Evolutionary conservation across 2,888 invertebrate species (phyloP), one percentile per base, ranked within the genome.

Genomic region (Idaea biselata): DNA sequence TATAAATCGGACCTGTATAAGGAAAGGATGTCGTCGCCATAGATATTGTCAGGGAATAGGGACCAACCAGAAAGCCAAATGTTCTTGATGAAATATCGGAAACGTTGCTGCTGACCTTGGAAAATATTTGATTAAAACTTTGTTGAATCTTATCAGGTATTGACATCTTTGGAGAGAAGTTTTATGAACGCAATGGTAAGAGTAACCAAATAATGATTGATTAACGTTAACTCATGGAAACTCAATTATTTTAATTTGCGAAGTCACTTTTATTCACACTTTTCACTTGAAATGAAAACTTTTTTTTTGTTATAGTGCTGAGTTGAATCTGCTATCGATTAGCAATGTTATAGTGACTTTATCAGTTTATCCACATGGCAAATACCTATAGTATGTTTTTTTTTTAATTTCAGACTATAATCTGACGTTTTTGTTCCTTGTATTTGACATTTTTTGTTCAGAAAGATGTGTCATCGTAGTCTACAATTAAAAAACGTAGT

Each of bases 31-130:
- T 78, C 73, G 72, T 75, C 71, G 66, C 70, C 75, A 69, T 73
- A 76, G 76, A 80, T 82, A 84, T 83, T 83, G 81, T 78, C 76
- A 66, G 71, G 70, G 78, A 80, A 78, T 73, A 72, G 72, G 75
- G 75, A 71, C 71, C 72, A 71, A 71, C 71, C 74, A 78, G 64
- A 71, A 73, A 82, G 74, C 73, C 77, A 76, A 81, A 79, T 77
- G 74, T 78, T 73, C 74, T 79, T 78, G 76, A 73, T 78, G 73
- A 76, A 80, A 78, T 73, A 74, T 75, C 74, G 71, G 72, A 73
- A 72, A 66, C 68, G 68, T 73, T 75, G 73, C 70, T 73, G 25
- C 73, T 72, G 69, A 65, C 70, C 44, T 44, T 44, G 14, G 7
- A 18, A 18, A 55, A 8, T 16, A 56, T 56, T 67, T 64, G 63